phyloP scores from a whole-genome alignment of 2,113 vertebrate species.

The zebrafish (Danio rerio) region GRCz12tu NC_133196.1:25661001-25661500 shows the following conservation, averaged over 20 bases:
- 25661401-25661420: neutral
- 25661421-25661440: slow-evolving; percentile 20
- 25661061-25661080: neutral
- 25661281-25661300: slow-evolving; percentile 45
- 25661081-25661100: neutral
- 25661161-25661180: slow-evolving; percentile 24
- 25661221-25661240: slow-evolving; percentile 8
- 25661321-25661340: slow-evolving; percentile 51
- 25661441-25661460: slow-evolving; percentile 20
- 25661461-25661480: slow-evolving; percentile 32
- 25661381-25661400: slow-evolving; percentile 16
- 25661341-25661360: slow-evolving; percentile 50
- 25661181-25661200: slow-evolving; percentile 10
- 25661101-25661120: slow-evolving; percentile 32
- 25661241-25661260: slow-evolving; percentile 26
- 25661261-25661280: slow-evolving; percentile 31
- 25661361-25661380: neutral
- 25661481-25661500: slow-evolving; percentile 29
- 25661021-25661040: too few relatives aligned
- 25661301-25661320: slow-evolving; percentile 51
- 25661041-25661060: too few relatives aligned
- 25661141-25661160: slow-evolving; percentile 28
- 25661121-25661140: neutral
- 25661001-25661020: too few relatives aligned
- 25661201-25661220: slow-evolving; percentile 27